Evolutionary conservation across 2,797 vertebrate genomes (phyloP), one percentile per base, ranked within the genome.

Genomic region (Aldrovandia affinis): DNA sequence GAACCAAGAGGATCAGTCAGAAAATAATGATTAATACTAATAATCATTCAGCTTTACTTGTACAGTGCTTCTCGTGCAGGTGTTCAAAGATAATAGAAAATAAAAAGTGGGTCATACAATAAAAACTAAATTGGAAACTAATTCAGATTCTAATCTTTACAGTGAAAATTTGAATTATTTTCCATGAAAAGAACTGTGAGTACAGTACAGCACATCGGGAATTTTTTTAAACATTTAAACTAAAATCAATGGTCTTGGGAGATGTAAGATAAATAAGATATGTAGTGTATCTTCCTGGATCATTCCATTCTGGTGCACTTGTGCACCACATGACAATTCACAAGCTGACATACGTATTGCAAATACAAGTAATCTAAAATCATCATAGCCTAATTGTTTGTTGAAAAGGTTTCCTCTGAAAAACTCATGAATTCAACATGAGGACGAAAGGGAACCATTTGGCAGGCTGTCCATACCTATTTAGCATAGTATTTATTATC

Each of bases 1-100:
- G 30, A 70, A 18, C 92, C n/a, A 73, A 87, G 78, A 86, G 33
- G 82, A 8, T 83, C 25, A 82, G 70, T 61, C 39, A 80, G n/a
- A 22, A 50, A 44, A 20, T 3, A 20, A 42, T n/a, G n/a, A n/a
- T n/a, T n/a, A n/a, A n/a, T n/a, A n/a, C n/a, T n/a, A n/a, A n/a
- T n/a, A n/a, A n/a, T n/a, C n/a, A n/a, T n/a, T n/a, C n/a, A n/a
- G n/a, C n/a, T n/a, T n/a, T n/a, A n/a, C n/a, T n/a, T n/a, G n/a
- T n/a, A n/a, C n/a, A n/a, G n/a, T n/a, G n/a, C n/a, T n/a, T n/a
- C n/a, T n/a, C n/a, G n/a, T n/a, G n/a, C n/a, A n/a, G n/a, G n/a
- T n/a, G n/a, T n/a, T n/a, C n/a, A n/a, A n/a, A n/a, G n/a, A n/a
- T n/a, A n/a, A n/a, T n/a, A n/a, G n/a, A n/a, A n/a, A n/a, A n/a